These are phyloP conservation scores for Exaiptasia diaphana DNA, from an alignment of 64 coral and sea anemone genomes.

Conservation along the genomic window DNA sequence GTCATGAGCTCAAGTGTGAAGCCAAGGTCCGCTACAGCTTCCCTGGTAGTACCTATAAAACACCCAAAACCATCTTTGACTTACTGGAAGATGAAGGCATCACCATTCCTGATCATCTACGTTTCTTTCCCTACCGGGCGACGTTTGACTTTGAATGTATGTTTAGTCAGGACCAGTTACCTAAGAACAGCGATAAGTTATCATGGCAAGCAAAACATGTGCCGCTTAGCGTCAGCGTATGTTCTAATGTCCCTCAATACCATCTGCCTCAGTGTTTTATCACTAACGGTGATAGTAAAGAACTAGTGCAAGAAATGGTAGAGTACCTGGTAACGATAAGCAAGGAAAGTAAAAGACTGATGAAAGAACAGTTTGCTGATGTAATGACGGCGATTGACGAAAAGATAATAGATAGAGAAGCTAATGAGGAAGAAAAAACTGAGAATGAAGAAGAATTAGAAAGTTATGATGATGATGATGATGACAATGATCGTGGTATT, in stretches of 20 bases:
- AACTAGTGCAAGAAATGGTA: conserved; percentile 15
- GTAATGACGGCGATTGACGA: conserved; percentile 34
- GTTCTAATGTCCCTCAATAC: background rate
- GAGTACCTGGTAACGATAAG: conserved; percentile 34
- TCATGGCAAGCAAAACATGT: conserved; percentile 14
- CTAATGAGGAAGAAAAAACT: background rate
- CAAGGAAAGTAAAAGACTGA: conserved; percentile 17
- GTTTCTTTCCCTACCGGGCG: conserved; percentile 10
- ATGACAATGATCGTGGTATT: conserved; percentile 18
- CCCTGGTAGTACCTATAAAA: background rate
- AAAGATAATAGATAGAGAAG: background rate
- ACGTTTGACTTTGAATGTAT: conserved; percentile 37
- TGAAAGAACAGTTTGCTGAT: conserved; percentile 9
- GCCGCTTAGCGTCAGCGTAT: conserved; percentile 1
- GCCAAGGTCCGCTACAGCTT: background rate
- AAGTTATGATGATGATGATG: background rate
- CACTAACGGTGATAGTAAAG: background rate
- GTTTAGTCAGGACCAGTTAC: background rate
- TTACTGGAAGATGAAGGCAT: conserved; percentile 24
- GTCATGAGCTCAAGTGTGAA: conserved; percentile 7
- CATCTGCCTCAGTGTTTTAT: background rate
- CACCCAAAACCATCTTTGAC: conserved; percentile 2
- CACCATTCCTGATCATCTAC: background rate
- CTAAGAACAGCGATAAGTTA: background rate
- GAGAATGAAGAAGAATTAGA: no score